Evolutionary conservation across 2,113 vertebrate species (phyloP), one percentile per base, ranked within the genome.

Genomic region (Thamnaconus septentrionalis): DNA sequence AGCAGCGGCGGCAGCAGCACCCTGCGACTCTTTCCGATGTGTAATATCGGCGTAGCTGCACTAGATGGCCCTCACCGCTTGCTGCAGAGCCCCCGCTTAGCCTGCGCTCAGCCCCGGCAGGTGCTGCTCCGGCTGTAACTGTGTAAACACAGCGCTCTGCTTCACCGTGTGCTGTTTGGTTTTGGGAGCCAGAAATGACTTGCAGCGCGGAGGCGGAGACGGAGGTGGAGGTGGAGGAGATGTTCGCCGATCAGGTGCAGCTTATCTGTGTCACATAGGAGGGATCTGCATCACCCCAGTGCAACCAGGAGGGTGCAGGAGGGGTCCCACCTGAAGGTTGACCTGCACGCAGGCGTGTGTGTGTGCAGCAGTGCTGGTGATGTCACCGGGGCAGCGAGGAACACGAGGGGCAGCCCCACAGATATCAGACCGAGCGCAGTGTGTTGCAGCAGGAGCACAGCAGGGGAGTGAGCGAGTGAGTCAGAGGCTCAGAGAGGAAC

Each of bases 51-150:
- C 56, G 11, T 11, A 49, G 50, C 55, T 60, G 69, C 89, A 56
- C 83, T 89, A 91, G 89, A 76, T 88, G 90, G 91, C 81, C 73
- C 86, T 73, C 76, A 66, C 49, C 6, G 62, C 73, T 78, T 54
- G 48, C 69, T 59, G 56, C 50, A 69, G 51, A 64, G 49, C 3
- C 59, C 1, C 2, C 3, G 5, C 40, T 41, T 9, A 10, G 41
- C 39, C 64, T 3, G 18, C 18, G 18, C 18, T 31, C 18, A 31
- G 18, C 18, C 18, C 18, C 18, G 41, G 45, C 74, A 83, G 78
- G 70, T 71, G 71, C 59, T 61, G 53, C 12, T 18, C 4, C 57
- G 3, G 48, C 66, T 66, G 52, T 31, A 31, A 31, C 18, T 31
- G 18, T 31, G 18, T 10, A 47, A 59, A 41, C 53, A 74, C 50